Evolutionary conservation across 2,113 vertebrate species (phyloP).

Genomic region (Rhodinocichla rosea): DNA sequence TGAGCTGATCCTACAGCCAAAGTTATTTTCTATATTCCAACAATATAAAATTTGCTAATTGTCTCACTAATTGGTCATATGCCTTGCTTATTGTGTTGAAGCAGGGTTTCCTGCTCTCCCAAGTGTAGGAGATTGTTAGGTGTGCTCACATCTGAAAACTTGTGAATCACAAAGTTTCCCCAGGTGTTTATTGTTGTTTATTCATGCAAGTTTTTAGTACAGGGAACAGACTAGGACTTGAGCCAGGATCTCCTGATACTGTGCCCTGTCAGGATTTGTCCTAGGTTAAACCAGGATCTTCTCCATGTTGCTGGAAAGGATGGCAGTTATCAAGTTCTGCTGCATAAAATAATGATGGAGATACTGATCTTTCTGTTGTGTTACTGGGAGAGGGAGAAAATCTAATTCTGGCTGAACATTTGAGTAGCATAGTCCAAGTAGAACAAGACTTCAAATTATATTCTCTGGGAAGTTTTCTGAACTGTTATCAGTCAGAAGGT

Average conservation of each 20-base stretch:
- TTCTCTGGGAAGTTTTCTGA: background rate
- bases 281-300: background rate
- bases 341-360: background rate
- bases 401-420: background rate
- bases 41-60: background rate
- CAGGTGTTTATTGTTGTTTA: background rate
- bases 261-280: background rate
- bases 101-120: background rate
- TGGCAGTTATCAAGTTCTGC: background rate
- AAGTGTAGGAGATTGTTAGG: background rate
- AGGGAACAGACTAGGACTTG: background rate
- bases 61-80: background rate
- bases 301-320: background rate
- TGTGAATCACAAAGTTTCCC: background rate
- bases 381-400: background rate
- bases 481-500: background rate
- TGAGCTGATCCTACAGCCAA: background rate
- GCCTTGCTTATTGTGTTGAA: background rate
- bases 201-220: background rate
- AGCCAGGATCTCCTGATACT: background rate
- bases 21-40: background rate
- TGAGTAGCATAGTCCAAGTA: background rate
- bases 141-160: background rate
- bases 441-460: background rate
- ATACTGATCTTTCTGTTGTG: background rate